Base-by-base conservation (phyloP, 2,888 invertebrate genomes). In the Phrixothrix hirtus region DNA sequence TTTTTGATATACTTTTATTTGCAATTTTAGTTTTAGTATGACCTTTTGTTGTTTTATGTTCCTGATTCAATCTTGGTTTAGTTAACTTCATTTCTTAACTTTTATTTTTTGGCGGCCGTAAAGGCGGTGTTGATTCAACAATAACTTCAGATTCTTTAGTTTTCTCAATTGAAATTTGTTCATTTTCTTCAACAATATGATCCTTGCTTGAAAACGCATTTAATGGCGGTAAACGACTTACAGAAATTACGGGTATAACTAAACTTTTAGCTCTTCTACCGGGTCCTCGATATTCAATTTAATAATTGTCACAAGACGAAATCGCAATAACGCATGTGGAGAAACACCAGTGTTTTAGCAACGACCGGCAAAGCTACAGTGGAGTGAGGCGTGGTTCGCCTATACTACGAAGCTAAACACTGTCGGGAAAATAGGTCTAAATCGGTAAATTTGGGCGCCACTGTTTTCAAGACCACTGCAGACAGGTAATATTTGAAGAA, bases 151-250 rank as follows among this genome's bases (percentile, higher is more conserved):
- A n/a, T n/a, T n/a, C n/a, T n/a, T n/a, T n/a, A 17, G 10, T 36
- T 35, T 30, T 12, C 5, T 1, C 9, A 16, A 16, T 68, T 35
- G 44, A 35, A 48, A 34, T 3, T 14, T 37, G 31, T n/a, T 45
- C 34, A 27, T n/a, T 82, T 63, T 85, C 84, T 61, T 87, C 92
- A 0, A 92, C 86, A 0, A 92, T 92, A 69, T 92, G 92, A 70
- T 92, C 92, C 75, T 92, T 92, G 13, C 91, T 90, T 1, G 92
- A 92, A 71, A 92, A 91, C 0, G 92, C 89, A 74, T 91, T 89
- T 73, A 89, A 85, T 4, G 90, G 87, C n/a, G 92, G 92, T 30
- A 92, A 74, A 65, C 86, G 81, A 72, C 87, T 88, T 17, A 92
- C 75, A 12, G 90, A 86, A 66, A 92, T 89, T 13, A 92, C 86